Evolutionary conservation across 2,113 vertebrate species (phyloP).

Genomic region (Numida meleagris): DNA sequence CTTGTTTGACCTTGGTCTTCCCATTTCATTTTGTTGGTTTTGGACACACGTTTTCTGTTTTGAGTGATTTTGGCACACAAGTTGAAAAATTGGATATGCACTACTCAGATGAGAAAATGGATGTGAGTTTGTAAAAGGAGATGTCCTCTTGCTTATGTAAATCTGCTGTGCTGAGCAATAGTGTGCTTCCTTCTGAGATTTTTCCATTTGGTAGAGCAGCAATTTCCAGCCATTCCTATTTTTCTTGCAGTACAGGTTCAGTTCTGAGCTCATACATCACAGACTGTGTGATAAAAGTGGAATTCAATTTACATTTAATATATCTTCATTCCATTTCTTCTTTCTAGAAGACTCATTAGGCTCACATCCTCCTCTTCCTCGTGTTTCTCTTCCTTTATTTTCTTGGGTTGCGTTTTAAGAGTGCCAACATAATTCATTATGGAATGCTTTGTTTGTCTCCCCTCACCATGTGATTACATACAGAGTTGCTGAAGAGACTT

Average conservation of each 20-base stretch:
- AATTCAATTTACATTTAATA: slow-evolving; percentile 55
- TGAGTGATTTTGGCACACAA: not conserved
- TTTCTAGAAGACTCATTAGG: slow-evolving; percentile 15
- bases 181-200: not conserved
- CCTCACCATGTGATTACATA: not conserved
- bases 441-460: not conserved
- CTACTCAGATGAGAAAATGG: not conserved
- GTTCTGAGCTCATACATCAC: slow-evolving; percentile 54
- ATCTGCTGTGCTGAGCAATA: slow-evolving; percentile 20
- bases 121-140: not conserved
- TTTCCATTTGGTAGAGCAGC: slow-evolving; percentile 27
- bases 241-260: slow-evolving; percentile 13
- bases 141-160: not conserved
- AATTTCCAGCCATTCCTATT: slow-evolving; percentile 48
- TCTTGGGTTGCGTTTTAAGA: not conserved
- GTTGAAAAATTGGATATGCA: not conserved
- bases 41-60: not conserved
- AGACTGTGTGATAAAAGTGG: slow-evolving; percentile 41
- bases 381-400: not conserved
- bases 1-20: not conserved
- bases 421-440: not conserved
- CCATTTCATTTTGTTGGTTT: not conserved
- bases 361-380: not conserved
- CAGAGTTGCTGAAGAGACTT: not conserved
- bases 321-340: slow-evolving; percentile 2